Evolutionary conservation across 2,113 vertebrate genomes (phyloP).

Genomic region (Pomatorhinus ruficollis): DNA sequence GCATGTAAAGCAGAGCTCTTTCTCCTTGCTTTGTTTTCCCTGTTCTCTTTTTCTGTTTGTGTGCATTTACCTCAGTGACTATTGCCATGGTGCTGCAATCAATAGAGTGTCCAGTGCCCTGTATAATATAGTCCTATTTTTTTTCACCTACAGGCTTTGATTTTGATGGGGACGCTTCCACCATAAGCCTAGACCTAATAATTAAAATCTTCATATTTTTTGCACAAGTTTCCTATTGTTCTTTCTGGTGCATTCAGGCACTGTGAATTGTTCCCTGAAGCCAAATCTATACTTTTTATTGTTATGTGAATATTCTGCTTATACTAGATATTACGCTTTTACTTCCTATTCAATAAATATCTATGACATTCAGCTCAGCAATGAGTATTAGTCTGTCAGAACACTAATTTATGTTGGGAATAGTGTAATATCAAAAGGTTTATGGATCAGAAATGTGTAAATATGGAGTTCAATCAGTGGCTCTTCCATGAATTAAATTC

Average conservation of each 20-base stretch:
- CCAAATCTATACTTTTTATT: constrained; percentile 70
- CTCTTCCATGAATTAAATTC: constrained; percentile 21
- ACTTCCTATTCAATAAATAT: constrained; percentile 65
- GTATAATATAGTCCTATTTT: not conserved
- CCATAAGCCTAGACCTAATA: not conserved
- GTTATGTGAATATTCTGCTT: constrained; percentile 68
- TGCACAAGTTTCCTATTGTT: constrained; percentile 40
- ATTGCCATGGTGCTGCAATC: constrained; percentile 40
- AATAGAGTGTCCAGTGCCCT: constrained; percentile 31
- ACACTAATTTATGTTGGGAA: constrained; percentile 46
- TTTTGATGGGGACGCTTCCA: constrained; percentile 9
- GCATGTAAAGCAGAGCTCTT: not conserved
- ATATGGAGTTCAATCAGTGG: constrained; percentile 30
- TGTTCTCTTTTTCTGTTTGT: not conserved
- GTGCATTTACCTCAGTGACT: constrained; percentile 1
- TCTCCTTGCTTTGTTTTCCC: not conserved
- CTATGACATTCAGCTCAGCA: constrained; percentile 9
- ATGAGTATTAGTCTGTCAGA: constrained; percentile 40
- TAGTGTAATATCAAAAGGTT: constrained; percentile 49
- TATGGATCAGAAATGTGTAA: constrained; percentile 63
- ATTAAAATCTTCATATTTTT: constrained; percentile 63
- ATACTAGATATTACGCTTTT: constrained; percentile 58
- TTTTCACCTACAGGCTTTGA: constrained; percentile 27
- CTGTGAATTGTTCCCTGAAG: constrained; percentile 65
- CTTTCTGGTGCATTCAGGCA: not conserved